Evolutionary conservation across 2,888 invertebrate genomes (phyloP).

Genomic region (Protonemura montana): DNA sequence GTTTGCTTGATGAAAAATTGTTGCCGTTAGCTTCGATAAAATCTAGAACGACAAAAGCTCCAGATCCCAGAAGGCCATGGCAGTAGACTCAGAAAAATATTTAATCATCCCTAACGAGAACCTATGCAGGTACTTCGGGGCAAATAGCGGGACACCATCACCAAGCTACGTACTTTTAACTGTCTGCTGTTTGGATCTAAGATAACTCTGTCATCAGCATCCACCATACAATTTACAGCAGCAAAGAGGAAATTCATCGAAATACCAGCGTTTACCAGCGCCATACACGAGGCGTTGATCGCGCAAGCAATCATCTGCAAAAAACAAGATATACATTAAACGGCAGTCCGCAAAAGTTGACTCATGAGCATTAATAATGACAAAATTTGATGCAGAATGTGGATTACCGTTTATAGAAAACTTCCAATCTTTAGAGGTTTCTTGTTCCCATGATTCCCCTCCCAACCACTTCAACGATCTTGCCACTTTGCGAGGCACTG

Average conservation of each 20-base stretch:
- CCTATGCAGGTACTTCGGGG: too few relatives aligned
- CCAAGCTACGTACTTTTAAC: constrained; percentile 57
- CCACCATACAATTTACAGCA: constrained; percentile 77
- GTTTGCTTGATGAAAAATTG: too few relatives aligned
- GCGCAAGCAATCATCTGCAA: constrained; percentile 78
- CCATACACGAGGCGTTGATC: constrained; percentile 83
- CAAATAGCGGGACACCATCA: too few relatives aligned
- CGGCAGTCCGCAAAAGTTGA: not conserved
- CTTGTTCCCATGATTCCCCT: too few relatives aligned
- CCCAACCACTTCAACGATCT: too few relatives aligned
- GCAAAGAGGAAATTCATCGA: constrained; percentile 83
- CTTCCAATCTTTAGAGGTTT: too few relatives aligned
- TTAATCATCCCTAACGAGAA: too few relatives aligned
- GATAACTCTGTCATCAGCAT: constrained; percentile 65
- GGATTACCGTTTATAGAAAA: too few relatives aligned
- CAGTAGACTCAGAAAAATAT: constrained; percentile 23
- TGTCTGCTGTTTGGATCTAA: constrained; percentile 68
- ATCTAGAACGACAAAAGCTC: not conserved
- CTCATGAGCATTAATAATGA: too few relatives aligned
- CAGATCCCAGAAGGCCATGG: too few relatives aligned
- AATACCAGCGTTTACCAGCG: constrained; percentile 83
- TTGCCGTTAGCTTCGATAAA: too few relatives aligned
- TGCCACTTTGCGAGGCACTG: too few relatives aligned
- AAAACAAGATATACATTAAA: constrained; percentile 35
- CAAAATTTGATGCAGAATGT: not conserved